Percentiles rank a stretch among this genome's conserved stretches.
Conservation (phyloP, 2,888 invertebrate species). For the Norana najaformis region DNA sequence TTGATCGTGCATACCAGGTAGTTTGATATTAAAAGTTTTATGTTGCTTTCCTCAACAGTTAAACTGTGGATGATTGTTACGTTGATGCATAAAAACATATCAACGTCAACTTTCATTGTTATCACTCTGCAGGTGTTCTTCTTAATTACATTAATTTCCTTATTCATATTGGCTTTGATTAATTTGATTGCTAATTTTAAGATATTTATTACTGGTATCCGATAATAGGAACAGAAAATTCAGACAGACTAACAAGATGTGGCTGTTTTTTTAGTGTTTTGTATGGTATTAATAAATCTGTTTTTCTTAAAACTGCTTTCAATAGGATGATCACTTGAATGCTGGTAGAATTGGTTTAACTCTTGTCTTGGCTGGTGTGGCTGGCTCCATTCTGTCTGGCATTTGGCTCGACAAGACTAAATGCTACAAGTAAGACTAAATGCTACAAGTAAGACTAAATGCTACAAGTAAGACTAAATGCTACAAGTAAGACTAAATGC, state of each 20-base stretch:
- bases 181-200: background rate
- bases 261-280: background rate
- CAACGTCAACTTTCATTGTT: background rate
- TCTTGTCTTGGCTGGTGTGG: constrained; percentile 89
- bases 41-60: no score
- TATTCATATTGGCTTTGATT: background rate
- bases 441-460: background rate
- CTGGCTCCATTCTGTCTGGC: constrained; percentile 88
- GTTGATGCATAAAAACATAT: no score
- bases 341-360: constrained; percentile 88
- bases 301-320: background rate
- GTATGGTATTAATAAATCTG: background rate
- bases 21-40: background rate
- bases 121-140: background rate
- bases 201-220: background rate
- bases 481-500: no score
- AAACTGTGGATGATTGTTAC: no score
- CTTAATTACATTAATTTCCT: no score
- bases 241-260: background rate
- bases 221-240: background rate
- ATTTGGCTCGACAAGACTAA: constrained; percentile 88
- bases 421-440: constrained; percentile 79
- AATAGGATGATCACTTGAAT: constrained; percentile 66
- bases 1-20: no score
- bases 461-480: background rate